These are phyloP conservation scores for Planiliza haematocheilus DNA, from an alignment of 2,113 vertebrate species.

Conservation along the genomic window DNA sequence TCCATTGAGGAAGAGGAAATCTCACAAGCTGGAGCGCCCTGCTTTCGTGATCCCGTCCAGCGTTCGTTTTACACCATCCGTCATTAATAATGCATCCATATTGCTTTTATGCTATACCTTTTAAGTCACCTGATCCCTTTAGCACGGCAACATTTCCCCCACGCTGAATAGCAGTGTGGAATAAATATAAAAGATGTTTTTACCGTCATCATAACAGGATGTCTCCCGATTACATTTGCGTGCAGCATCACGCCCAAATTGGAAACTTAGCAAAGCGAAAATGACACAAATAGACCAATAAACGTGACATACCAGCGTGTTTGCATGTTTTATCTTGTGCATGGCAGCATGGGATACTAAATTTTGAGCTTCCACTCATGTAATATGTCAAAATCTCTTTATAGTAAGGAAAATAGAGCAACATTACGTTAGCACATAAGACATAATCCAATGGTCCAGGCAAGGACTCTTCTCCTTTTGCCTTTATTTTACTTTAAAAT, in stretches of 20 bases:
- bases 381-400: background rate
- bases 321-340: background rate
- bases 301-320: background rate
- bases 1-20: constrained; percentile 2
- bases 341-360: background rate
- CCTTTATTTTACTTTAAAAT: constrained; percentile 7
- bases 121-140: constrained; percentile 47
- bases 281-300: background rate
- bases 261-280: background rate
- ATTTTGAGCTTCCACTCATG: background rate
- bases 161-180: background rate
- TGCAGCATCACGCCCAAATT: background rate
- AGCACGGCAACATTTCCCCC: background rate
- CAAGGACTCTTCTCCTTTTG: background rate
- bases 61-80: constrained; percentile 51
- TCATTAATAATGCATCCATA: constrained; percentile 60
- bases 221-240: too few species aligned
- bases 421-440: too few species aligned
- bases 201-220: too few species aligned
- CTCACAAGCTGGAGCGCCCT: background rate
- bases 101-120: constrained; percentile 47
- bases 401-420: background rate
- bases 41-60: constrained; percentile 18
- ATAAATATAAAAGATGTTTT: too few species aligned
- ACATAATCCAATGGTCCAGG: background rate